phyloP scores from a whole-genome alignment of 2,113 vertebrate species.

The Verasper variegatus region DNA sequence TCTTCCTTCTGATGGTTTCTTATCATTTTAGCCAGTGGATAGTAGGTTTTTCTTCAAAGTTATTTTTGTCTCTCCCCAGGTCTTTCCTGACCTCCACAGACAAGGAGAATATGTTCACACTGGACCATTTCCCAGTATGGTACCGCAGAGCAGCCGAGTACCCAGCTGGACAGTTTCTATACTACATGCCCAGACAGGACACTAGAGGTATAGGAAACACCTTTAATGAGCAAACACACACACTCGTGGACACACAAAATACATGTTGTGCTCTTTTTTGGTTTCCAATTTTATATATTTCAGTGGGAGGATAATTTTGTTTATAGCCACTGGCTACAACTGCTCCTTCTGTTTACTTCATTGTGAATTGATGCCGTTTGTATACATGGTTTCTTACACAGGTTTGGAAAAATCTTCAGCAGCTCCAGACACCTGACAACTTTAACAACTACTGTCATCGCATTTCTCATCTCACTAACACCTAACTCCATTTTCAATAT shows the following conservation, averaged over 20 bases:
- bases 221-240: slow-evolving; percentile 14
- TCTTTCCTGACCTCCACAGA: slow-evolving; percentile 89
- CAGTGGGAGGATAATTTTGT: background rate
- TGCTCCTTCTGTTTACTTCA: background rate
- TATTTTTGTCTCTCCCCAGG: slow-evolving; percentile 77
- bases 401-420: background rate
- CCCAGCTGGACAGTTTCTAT: slow-evolving; percentile 90
- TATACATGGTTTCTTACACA: background rate
- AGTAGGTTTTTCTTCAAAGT: background rate
- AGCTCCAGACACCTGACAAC: slow-evolving; percentile 3
- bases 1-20: background rate
- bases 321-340: no score
- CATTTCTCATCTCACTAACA: slow-evolving; percentile 47
- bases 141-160: slow-evolving; percentile 92
- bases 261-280: background rate
- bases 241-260: background rate
- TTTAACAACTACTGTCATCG: slow-evolving; percentile 17
- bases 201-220: slow-evolving; percentile 83
- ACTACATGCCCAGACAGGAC: slow-evolving; percentile 86
- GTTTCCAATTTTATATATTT: background rate
- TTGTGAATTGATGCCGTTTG: background rate
- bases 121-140: slow-evolving; percentile 96
- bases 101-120: slow-evolving; percentile 91
- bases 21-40: background rate
- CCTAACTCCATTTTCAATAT: slow-evolving; percentile 27